Conservation (phyloP, 2,888 invertebrate genomes). For the Homarus gammarus region DNA sequence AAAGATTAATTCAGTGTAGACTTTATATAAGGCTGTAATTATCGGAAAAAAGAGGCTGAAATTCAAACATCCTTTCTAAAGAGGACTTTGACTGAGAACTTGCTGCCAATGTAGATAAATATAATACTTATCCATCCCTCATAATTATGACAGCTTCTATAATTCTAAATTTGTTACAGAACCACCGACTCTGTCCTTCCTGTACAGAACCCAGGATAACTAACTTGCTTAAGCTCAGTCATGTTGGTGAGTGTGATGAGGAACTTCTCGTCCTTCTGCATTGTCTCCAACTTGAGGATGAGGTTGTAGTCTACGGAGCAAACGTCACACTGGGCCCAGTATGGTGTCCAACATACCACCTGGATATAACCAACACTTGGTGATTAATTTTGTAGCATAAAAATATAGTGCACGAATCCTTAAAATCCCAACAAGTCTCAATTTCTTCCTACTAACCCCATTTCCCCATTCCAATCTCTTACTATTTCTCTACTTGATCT, state of each 20-base stretch:
- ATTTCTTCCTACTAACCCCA: background rate
- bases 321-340: constrained; percentile 47
- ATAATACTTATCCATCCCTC: too few species aligned
- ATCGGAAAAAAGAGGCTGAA: too few species aligned
- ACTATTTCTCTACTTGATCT: background rate
- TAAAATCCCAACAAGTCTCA: background rate
- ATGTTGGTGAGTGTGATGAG: constrained; percentile 24
- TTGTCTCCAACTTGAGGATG: constrained; percentile 38
- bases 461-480: background rate
- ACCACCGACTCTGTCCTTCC: too few species aligned
- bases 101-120: too few species aligned
- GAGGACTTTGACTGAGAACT: too few species aligned
- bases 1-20: too few species aligned
- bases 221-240: constrained; percentile 31
- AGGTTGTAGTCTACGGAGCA: constrained; percentile 29
- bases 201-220: background rate
- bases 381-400: background rate
- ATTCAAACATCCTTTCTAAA: too few species aligned
- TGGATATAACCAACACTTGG: background rate
- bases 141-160: too few species aligned
- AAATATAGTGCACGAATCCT: background rate
- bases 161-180: too few species aligned
- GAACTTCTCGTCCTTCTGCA: constrained; percentile 32
- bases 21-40: too few species aligned
- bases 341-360: constrained; percentile 44